Conservation (phyloP, 2,113 vertebrate species). For the Aplodontia rufa region DNA sequence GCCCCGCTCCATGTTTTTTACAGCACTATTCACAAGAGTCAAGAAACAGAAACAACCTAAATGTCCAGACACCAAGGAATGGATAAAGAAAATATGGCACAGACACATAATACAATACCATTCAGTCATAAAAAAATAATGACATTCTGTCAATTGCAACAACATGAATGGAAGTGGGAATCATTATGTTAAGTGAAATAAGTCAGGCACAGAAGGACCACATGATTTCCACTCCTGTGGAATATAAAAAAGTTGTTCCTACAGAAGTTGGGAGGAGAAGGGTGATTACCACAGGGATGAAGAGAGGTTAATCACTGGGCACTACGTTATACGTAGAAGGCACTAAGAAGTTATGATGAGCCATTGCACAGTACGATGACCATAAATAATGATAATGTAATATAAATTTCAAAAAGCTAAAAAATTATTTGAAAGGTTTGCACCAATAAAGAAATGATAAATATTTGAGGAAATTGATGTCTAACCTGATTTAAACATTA, state of each 20-base stretch:
- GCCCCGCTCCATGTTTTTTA: neutral
- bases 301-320: neutral
- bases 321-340: neutral
- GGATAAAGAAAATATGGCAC: neutral
- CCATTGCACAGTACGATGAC: neutral
- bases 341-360: neutral
- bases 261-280: neutral
- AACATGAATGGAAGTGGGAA: neutral
- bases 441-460: neutral
- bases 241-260: neutral
- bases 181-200: neutral
- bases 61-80: neutral
- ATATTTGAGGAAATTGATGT: neutral
- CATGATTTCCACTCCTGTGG: neutral
- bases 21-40: neutral
- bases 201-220: neutral
- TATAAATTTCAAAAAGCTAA: neutral
- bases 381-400: neutral
- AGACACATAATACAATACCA: neutral
- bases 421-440: neutral
- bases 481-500: neutral
- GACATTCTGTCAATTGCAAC: neutral
- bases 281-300: too few relatives aligned
- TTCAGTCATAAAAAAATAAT: neutral
- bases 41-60: neutral